Base-by-base conservation (phyloP, 2,113 vertebrate species). In the Cavia porcellus region DNA sequence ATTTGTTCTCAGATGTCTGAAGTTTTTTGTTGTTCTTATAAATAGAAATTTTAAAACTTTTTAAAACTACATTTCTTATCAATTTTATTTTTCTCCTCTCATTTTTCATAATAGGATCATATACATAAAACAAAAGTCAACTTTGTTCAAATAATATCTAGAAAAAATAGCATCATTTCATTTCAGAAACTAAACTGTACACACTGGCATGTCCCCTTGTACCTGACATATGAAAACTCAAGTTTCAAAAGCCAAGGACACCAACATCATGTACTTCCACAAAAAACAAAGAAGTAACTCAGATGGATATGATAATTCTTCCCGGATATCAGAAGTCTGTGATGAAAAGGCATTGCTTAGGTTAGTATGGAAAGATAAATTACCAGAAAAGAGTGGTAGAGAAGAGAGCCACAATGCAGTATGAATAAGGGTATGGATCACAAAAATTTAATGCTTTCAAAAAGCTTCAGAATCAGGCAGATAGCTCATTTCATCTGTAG, bases 81-180 rank as follows among this genome's bases (percentile, higher is more conserved):
- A 68, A 90, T 86, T 95, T 90, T 42, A 30, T 47, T 38, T 74
- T 95, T 87, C 68, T 45, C 30, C n/a, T 81, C 50, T 85, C 25
- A 66, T 64, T 94, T 70, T 90, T 92, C 57, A 52, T 80, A 90
- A 87, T 72, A 17, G 50, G 20, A 45, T 77, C 52, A 82, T 28
- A 7, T 28, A 82, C 68, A 59, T 70, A 50, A 72, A 79, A 87
- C 25, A 35, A 72, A 77, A 83, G 12, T 90, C 64, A 88, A 70
- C 3, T 38, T 38, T 25, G 5, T 32, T 87, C 19, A 59, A 79
- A 64, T 1, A 74, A 64, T 86, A 61, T 57, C 62, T 80, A 80
- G 10, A 47, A 15, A 84, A 96, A 90, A 74, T 32, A 88, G 79
- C 42, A 52, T 74, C 70, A 74, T 45, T 75, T 32, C 32, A 32